These are phyloP conservation scores for Lasioglossum villosulum DNA, from an alignment of 2,888 invertebrate genomes.

Conservation along the genomic window DNA sequence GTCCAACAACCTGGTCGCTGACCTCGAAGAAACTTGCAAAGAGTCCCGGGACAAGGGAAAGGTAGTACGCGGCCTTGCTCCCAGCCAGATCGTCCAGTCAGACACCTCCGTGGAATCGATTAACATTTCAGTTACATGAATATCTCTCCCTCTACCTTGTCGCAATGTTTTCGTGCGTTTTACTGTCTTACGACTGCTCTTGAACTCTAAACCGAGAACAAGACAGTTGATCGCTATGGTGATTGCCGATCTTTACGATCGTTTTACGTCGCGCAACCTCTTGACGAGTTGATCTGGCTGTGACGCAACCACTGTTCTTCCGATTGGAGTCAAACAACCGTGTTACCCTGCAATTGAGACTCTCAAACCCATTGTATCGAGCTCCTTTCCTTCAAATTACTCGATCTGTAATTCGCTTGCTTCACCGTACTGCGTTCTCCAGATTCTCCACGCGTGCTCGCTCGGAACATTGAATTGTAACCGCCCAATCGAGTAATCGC, in stretches of 20 bases:
- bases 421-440: neutral
- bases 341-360: neutral
- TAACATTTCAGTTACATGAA: neutral
- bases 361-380: neutral
- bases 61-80: conserved; percentile 65
- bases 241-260: neutral
- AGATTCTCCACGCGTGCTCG: neutral
- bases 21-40: conserved; percentile 87
- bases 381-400: neutral
- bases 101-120: neutral
- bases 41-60: conserved; percentile 79
- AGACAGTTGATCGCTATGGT: neutral
- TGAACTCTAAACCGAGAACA: neutral
- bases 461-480: neutral
- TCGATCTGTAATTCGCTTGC: neutral
- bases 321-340: neutral
- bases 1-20: conserved; percentile 87
- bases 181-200: neutral
- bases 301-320: neutral
- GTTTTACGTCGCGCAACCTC: neutral
- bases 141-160: neutral
- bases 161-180: neutral
- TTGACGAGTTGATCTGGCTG: neutral
- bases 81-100: neutral
- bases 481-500: neutral